A percentile compares a stretch with the other conserved stretches of the same genome.
Evolutionary conservation across 2,113 vertebrate genomes (phyloP).

Genomic region (Crotalus horridus): DNA sequence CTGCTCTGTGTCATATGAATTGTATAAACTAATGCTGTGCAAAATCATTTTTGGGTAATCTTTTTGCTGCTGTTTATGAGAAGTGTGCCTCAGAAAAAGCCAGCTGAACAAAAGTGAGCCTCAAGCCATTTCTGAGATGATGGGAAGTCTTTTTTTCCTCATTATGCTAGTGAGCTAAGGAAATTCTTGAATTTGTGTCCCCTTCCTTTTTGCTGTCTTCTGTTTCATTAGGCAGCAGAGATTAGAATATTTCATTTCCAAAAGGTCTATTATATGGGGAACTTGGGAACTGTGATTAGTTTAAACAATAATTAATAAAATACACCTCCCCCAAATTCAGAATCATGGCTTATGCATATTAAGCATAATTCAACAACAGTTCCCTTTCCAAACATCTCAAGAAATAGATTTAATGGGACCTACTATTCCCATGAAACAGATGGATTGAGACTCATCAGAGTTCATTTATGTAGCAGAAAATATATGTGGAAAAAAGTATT

Average conservation of each 20-base stretch:
- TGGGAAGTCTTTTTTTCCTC: not conserved
- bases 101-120: not conserved
- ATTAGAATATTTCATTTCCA: not conserved
- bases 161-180: not conserved
- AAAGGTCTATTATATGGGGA: not conserved
- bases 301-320: not conserved
- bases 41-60: not conserved
- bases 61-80: not conserved
- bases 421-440: not conserved
- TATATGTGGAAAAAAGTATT: not conserved
- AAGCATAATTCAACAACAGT: not conserved
- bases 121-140: not conserved
- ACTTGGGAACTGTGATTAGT: not conserved
- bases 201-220: not conserved
- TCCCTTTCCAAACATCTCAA: not conserved
- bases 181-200: not conserved
- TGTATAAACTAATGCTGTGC: not conserved
- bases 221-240: not conserved
- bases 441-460: not conserved
- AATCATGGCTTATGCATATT: not conserved
- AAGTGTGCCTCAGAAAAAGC: not conserved
- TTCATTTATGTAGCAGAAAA: not conserved
- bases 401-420: not conserved
- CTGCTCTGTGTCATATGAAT: not conserved
- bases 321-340: not conserved